phyloP scores from a whole-genome alignment of 1,140 invertebrate species.

The Ectropis grisescens region DNA sequence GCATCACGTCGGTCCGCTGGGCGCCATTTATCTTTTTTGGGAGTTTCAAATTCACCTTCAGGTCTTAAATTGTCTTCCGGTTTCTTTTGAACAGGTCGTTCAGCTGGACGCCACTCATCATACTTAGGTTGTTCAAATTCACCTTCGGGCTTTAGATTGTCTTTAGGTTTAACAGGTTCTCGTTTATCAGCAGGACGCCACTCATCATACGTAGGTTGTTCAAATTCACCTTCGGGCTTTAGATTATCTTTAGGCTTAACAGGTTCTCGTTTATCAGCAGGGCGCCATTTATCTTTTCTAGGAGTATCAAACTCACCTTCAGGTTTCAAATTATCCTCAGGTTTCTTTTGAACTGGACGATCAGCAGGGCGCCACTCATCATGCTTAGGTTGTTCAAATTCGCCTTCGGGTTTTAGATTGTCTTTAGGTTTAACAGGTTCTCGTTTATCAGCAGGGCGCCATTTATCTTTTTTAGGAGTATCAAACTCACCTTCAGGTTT shows the following conservation, averaged over 20 bases:
- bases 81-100: constrained; percentile 48
- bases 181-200: constrained; percentile 70
- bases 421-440: constrained; percentile 57
- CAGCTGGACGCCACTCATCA: constrained; percentile 50
- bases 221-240: constrained; percentile 76
- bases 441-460: constrained; percentile 51
- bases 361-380: constrained; percentile 46
- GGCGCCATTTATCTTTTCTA: constrained; percentile 40
- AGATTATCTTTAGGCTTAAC: constrained; percentile 70
- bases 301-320: constrained; percentile 68
- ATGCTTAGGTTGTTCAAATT: constrained; percentile 71
- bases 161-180: constrained; percentile 67
- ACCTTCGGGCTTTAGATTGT: constrained; percentile 73
- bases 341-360: constrained; percentile 42
- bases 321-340: constrained; percentile 64
- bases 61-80: constrained; percentile 71
- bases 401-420: constrained; percentile 73
- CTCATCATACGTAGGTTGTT: constrained; percentile 56
- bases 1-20: constrained; percentile 42
- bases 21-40: constrained; percentile 37
- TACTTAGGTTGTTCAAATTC: constrained; percentile 65
- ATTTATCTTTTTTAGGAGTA: constrained; percentile 55
- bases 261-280: constrained; percentile 50
- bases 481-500: constrained; percentile 78
- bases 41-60: constrained; percentile 72